Evolutionary conservation across 35 echinoderm and acorn worm genomes (phyloP).

Genomic region (Apostichopus californicus): DNA sequence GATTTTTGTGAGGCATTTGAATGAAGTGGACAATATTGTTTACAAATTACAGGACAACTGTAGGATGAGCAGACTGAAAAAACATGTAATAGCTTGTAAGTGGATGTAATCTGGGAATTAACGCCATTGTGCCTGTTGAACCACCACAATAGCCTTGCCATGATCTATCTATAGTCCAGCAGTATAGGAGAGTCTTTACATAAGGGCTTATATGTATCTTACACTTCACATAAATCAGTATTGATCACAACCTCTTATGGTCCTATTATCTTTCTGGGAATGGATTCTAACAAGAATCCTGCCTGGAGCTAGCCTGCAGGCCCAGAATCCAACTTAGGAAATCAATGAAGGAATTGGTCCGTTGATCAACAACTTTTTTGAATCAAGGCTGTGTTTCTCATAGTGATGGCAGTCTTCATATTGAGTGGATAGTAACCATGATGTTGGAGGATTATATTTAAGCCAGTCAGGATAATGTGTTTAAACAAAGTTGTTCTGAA

Average conservation of each 20-base stretch:
- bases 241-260: neutral
- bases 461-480: too few species aligned
- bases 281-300: neutral
- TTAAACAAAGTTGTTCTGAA: too few species aligned
- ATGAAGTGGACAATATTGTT: neutral
- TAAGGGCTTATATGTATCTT: too few species aligned
- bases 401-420: neutral
- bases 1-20: too few species aligned
- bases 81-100: neutral
- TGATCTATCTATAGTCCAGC: neutral
- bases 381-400: neutral
- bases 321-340: neutral
- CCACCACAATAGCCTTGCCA: neutral
- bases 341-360: neutral
- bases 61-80: neutral
- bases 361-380: neutral
- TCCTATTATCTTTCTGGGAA: neutral
- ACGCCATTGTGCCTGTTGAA: neutral
- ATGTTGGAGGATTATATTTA: too few species aligned
- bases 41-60: neutral
- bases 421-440: neutral
- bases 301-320: neutral
- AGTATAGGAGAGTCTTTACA: too few species aligned
- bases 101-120: neutral
- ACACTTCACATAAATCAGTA: neutral